These are phyloP conservation scores for Lepus americanus DNA, from an alignment of 2,113 vertebrate genomes.

Conservation along the genomic window DNA sequence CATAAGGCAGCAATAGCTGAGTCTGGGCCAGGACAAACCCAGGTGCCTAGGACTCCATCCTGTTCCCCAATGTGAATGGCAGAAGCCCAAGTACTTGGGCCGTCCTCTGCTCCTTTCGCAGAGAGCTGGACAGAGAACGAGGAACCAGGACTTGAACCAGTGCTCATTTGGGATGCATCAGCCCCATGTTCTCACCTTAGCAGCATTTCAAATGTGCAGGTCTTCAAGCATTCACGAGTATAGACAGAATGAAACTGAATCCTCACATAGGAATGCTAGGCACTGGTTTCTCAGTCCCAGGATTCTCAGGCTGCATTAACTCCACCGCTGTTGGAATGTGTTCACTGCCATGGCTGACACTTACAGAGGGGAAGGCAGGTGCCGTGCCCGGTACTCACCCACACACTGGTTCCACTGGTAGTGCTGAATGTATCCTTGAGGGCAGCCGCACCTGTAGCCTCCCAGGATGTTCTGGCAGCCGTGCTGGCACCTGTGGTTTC, in stretches of 20 bases:
- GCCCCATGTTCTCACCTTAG: background rate
- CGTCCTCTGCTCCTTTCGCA: too few relatives aligned
- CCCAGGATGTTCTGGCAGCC: slow-evolving; percentile 92
- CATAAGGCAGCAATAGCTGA: too few relatives aligned
- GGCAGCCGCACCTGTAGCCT: slow-evolving; percentile 92
- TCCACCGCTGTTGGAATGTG: background rate
- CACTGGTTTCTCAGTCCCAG: background rate
- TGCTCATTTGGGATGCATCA: too few relatives aligned
- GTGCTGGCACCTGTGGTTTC: slow-evolving; percentile 92
- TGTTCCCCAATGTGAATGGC: too few relatives aligned
- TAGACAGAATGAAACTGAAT: background rate
- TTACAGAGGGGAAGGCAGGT: background rate
- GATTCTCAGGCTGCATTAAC: background rate
- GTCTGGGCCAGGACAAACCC: too few relatives aligned
- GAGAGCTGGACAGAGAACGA: too few relatives aligned
- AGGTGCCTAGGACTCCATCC: too few relatives aligned
- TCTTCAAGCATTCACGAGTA: background rate
- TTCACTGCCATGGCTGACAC: background rate
- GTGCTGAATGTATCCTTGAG: slow-evolving; percentile 92
- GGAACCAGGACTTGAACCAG: too few relatives aligned
- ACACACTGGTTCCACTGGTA: slow-evolving; percentile 95
- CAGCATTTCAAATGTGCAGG: background rate
- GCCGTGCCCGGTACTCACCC: slow-evolving; percentile 85
- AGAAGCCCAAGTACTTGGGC: too few relatives aligned
- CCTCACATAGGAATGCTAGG: background rate